Evolutionary conservation across 2,113 vertebrate species (phyloP).

Genomic region (Clarias gariepinus): DNA sequence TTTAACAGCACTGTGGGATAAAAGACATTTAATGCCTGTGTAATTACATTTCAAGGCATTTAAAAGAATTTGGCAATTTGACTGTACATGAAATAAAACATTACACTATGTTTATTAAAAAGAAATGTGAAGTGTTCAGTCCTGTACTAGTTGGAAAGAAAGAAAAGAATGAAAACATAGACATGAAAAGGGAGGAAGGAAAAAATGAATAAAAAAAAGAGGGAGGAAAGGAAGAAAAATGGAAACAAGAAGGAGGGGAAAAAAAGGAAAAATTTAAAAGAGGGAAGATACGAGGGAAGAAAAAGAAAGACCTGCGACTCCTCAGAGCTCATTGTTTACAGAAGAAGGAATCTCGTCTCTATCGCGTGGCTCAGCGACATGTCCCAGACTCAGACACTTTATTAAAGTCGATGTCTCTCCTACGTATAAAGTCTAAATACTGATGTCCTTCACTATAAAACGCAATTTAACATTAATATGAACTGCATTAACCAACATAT

Average conservation of each 20-base stretch:
- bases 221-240: too few species aligned
- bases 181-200: too few species aligned
- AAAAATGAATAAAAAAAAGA: too few species aligned
- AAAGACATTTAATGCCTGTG: not conserved
- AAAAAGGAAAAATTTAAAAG: too few species aligned
- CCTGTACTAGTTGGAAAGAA: not conserved
- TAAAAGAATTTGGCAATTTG: not conserved
- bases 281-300: too few species aligned
- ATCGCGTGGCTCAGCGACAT: too few species aligned
- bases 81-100: not conserved
- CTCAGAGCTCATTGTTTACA: too few species aligned
- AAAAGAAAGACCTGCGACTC: too few species aligned
- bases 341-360: too few species aligned
- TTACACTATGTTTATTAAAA: too few species aligned
- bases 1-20: not conserved
- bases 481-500: not conserved
- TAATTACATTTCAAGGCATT: not conserved
- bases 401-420: not conserved
- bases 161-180: not conserved
- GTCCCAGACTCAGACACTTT: not conserved
- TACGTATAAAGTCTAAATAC: not conserved
- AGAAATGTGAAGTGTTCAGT: not conserved
- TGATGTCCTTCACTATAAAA: not conserved
- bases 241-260: too few species aligned
- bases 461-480: not conserved